These are phyloP conservation scores for Sinopyrophorus schimmeli DNA, from an alignment of 2,888 invertebrate genomes.

Conservation along the genomic window DNA sequence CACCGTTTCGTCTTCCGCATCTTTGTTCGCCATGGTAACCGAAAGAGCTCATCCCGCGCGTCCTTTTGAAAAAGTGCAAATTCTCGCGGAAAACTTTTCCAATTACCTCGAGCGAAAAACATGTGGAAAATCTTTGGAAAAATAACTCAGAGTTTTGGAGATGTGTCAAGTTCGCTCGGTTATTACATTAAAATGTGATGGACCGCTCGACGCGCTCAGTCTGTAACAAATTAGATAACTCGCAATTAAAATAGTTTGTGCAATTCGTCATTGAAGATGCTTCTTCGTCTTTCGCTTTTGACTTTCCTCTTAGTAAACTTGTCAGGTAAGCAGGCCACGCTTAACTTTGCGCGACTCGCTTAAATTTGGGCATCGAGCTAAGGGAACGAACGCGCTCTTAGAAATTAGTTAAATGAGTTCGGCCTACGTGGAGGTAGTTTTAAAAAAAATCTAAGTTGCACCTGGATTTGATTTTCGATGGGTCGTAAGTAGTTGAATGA, in stretches of 20 bases:
- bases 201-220: constrained; percentile 10
- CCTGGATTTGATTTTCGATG: background rate
- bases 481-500: too few relatives aligned
- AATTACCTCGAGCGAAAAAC: too few relatives aligned
- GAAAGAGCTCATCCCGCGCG: too few relatives aligned
- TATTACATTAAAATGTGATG: constrained; percentile 21
- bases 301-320: constrained; percentile 27
- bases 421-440: background rate
- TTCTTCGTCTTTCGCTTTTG: constrained; percentile 29
- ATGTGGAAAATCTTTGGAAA: too few relatives aligned
- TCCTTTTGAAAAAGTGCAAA: background rate
- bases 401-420: background rate
- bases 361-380: constrained; percentile 1
- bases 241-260: constrained; percentile 16
- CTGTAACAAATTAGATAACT: constrained; percentile 14
- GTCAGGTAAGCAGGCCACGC: constrained; percentile 25
- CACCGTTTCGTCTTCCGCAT: constrained; percentile 29
- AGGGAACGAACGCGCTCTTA: background rate
- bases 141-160: too few relatives aligned
- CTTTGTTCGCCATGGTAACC: constrained; percentile 21
- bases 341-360: constrained; percentile 1
- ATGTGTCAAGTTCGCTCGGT: too few relatives aligned
- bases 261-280: constrained; percentile 25
- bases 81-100: background rate
- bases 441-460: constrained; percentile 1